Percentiles rank a stretch among this genome's conserved stretches.
These are phyloP conservation scores for Neoseiulus cucumeris DNA, from an alignment of 1,140 invertebrate species.

Conservation along the genomic window DNA sequence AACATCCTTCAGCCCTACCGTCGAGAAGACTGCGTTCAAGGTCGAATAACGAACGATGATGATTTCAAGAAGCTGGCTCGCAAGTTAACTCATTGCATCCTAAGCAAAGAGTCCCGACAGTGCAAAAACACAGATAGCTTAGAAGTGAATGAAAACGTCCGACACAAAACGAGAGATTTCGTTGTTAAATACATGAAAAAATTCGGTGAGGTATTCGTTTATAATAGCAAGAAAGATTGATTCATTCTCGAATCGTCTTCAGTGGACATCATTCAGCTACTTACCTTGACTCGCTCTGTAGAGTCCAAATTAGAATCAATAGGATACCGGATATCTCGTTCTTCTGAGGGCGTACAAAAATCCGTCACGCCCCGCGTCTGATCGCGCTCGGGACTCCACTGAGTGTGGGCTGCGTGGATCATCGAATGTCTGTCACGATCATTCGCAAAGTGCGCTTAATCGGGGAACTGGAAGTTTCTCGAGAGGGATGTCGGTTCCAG, in stretches of 20 bases:
- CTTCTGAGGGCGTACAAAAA: too few species aligned
- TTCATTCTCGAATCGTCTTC: neutral
- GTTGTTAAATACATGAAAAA: conserved; percentile 89
- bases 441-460: too few species aligned
- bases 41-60: conserved; percentile 63
- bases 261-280: neutral
- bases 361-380: too few species aligned
- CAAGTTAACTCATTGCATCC: conserved; percentile 92
- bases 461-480: too few species aligned
- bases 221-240: neutral
- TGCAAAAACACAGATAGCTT: conserved; percentile 65
- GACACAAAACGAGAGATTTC: conserved; percentile 78
- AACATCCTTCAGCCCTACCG: conserved; percentile 70
- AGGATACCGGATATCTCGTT: too few species aligned
- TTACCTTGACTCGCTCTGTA: too few species aligned
- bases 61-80: conserved; percentile 89
- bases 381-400: too few species aligned
- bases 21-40: conserved; percentile 57
- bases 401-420: too few species aligned
- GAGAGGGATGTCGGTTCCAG: too few species aligned
- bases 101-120: conserved; percentile 84
- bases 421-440: too few species aligned
- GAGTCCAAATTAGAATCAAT: too few species aligned
- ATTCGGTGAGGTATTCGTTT: conserved; percentile 39
- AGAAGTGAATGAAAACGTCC: conserved; percentile 74